phyloP scores from a whole-genome alignment of 2,797 vertebrate species.

The Crocodylus rhombifer region DNA sequence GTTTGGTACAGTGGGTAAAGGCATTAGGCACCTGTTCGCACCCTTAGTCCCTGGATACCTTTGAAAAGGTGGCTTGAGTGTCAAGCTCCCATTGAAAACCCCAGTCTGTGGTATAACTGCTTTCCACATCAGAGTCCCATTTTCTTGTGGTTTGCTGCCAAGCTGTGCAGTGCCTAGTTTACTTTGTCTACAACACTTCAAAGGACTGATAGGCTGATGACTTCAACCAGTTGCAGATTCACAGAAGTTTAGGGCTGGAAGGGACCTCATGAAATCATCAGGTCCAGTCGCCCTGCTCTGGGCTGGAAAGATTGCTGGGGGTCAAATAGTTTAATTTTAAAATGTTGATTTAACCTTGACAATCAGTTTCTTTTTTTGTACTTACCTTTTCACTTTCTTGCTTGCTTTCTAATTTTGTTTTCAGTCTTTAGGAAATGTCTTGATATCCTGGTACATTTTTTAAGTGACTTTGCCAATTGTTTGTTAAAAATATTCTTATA shows the following conservation, averaged over 20 bases:
- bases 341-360: background rate
- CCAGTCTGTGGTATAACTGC: background rate
- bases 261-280: too few species aligned
- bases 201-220: background rate
- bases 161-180: background rate
- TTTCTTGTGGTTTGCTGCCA: background rate
- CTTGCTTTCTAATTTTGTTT: background rate
- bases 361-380: background rate
- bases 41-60: too few species aligned
- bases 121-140: background rate
- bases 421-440: background rate
- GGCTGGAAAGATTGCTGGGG: too few species aligned
- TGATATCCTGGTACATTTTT: background rate
- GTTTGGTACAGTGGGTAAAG: too few species aligned
- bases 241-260: background rate
- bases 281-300: too few species aligned
- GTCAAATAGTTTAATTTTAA: background rate
- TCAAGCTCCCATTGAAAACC: background rate
- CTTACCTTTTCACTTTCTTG: background rate
- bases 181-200: background rate
- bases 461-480: background rate
- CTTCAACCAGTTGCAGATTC: background rate
- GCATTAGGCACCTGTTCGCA: background rate
- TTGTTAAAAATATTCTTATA: background rate
- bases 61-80: background rate